Evolutionary conservation across 2,888 invertebrate species (phyloP), one percentile per base, ranked within the genome.

Genomic region (Dicycla oo): DNA sequence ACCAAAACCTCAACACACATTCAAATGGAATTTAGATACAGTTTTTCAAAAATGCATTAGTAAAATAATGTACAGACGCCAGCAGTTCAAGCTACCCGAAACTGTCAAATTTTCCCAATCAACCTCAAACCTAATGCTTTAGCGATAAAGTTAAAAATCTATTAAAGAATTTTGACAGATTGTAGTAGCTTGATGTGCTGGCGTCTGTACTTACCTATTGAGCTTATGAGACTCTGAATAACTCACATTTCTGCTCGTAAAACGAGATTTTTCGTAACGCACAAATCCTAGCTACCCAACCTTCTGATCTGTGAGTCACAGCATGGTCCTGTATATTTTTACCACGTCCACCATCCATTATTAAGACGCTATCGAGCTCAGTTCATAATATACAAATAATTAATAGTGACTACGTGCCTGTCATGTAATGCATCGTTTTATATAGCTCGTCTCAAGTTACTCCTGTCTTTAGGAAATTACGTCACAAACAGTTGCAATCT

Each of bases 301-400:
- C 53, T n/a, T 20, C 0, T 0, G 5, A 13, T 0, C 74, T 7
- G 78, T 86, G 10, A 70, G 13, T 70, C 75, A 11, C 70, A 47
- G 54, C 23, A 58, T 30, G 26, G 66, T 63, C 51, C 64, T 75
- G 78, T 85, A 73, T 82, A 82, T 78, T 83, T 82, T 86, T 84
- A 86, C 81, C 81, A 80, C 62, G 61, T 61, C 62, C 68, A 71
- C 60, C 75, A 57, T 73, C 75, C 73, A 66, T 83, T 86, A 86
- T 83, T 81, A 85, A 85, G 82, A 81, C 80, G 69, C 69, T 85
- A 85, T 80, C 82, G 82, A 84, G 68, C 64, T 8, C 45, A 73
- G 69, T 81, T 85, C 78, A 85, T 86, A 82, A 86, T 81, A 83
- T 78, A 83, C 78, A 86, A 77, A 84, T 86, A 85, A 81, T 84